Percentiles rank a stretch among this genome's conserved stretches.
Conservation (phyloP, 2,888 invertebrate genomes). For the Leptinotarsa tumamoca region DNA sequence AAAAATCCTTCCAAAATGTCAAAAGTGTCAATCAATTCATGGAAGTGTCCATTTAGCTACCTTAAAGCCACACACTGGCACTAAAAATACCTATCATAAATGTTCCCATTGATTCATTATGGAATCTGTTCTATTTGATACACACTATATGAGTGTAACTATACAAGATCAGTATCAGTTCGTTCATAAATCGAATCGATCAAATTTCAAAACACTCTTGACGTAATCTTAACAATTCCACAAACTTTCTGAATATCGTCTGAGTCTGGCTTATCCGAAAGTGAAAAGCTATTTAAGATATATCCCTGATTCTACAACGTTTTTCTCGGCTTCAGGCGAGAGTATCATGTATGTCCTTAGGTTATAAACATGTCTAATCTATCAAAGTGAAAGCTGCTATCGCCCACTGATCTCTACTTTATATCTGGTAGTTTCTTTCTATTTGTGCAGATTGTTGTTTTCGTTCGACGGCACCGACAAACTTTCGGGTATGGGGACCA, state of each 20-base stretch:
- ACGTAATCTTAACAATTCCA: background rate
- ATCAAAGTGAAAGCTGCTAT: slow-evolving; percentile 53
- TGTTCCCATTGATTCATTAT: too few species aligned
- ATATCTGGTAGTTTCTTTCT: slow-evolving; percentile 48
- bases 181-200: background rate
- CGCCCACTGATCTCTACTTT: slow-evolving; percentile 42
- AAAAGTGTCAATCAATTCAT: too few species aligned
- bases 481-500: slow-evolving; percentile 56
- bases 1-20: too few species aligned
- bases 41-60: too few species aligned
- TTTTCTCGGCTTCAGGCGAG: slow-evolving; percentile 20
- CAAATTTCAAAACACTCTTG: background rate
- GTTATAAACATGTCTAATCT: slow-evolving; percentile 57
- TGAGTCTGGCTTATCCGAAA: background rate
- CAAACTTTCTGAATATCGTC: slow-evolving; percentile 1
- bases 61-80: too few species aligned
- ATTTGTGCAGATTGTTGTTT: slow-evolving; percentile 54
- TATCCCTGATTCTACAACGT: slow-evolving; percentile 28
- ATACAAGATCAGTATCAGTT: background rate
- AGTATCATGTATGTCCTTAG: slow-evolving; percentile 36
- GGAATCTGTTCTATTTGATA: too few species aligned
- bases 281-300: slow-evolving; percentile 20
- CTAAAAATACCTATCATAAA: too few species aligned
- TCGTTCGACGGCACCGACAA: slow-evolving; percentile 59
- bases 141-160: background rate